A percentile compares a stretch with the other conserved stretches of the same genome.
phyloP scores from a whole-genome alignment of 2,113 vertebrate species.

The Megaptera novaeangliae region DNA sequence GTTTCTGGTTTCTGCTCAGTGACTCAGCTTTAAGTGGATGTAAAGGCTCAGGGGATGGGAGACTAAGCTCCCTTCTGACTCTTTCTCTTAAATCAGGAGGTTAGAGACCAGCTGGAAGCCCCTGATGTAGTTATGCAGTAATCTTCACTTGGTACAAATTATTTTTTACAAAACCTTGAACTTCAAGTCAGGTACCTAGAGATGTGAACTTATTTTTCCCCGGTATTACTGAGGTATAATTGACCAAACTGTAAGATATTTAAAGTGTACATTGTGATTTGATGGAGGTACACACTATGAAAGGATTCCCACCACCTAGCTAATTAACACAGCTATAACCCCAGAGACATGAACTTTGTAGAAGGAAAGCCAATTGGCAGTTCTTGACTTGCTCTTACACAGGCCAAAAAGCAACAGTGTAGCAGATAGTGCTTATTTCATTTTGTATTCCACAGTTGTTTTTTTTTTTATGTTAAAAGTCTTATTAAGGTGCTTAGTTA shows the following conservation, averaged over 20 bases:
- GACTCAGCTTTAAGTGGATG: background rate
- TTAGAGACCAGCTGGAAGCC: background rate
- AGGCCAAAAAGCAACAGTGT: background rate
- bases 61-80: background rate
- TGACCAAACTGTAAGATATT: background rate
- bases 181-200: background rate
- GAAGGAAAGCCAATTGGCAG: background rate
- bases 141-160: background rate
- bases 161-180: background rate
- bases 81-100: background rate
- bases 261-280: background rate
- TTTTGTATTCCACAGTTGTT: background rate
- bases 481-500: background rate
- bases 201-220: background rate
- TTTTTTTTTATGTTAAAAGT: background rate
- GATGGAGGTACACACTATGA: background rate
- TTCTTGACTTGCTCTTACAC: background rate
- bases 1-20: background rate
- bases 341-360: background rate
- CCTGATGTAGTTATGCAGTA: background rate
- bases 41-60: background rate
- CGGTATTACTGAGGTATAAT: background rate
- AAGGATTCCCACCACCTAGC: background rate
- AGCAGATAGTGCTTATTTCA: background rate
- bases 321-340: background rate